Percentiles rank a stretch among this genome's conserved stretches.
Evolutionary conservation across 2,888 invertebrate genomes (phyloP).

Genomic region (Eupithecia vulgata): DNA sequence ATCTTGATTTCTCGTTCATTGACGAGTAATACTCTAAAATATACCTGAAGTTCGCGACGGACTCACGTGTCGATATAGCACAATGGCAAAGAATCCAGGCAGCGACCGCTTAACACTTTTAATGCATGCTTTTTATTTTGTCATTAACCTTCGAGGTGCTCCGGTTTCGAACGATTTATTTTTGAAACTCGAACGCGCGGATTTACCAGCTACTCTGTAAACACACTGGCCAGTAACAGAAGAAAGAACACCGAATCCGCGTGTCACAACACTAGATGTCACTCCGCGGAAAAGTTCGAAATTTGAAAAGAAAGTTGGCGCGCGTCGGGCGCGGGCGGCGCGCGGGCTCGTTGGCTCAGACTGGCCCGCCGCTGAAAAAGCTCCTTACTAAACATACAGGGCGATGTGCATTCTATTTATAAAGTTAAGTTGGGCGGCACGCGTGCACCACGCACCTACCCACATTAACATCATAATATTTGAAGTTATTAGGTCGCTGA

Average conservation of each 20-base stretch:
- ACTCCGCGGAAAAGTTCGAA: slow-evolving; percentile 60
- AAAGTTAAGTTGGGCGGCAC: slow-evolving; percentile 77
- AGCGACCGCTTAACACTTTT: slow-evolving; percentile 66
- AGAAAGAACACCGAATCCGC: slow-evolving; percentile 12
- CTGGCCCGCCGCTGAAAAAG: slow-evolving; percentile 72
- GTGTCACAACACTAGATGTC: slow-evolving; percentile 34
- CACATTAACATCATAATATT: slow-evolving; percentile 75
- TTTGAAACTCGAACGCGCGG: slow-evolving; percentile 76
- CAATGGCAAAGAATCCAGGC: slow-evolving; percentile 60
- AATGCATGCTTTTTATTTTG: slow-evolving; percentile 79
- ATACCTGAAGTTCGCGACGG: slow-evolving; percentile 40
- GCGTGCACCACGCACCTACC: slow-evolving; percentile 70
- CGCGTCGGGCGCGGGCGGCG: slow-evolving; percentile 69
- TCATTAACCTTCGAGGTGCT: slow-evolving; percentile 82
- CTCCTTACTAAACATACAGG: slow-evolving; percentile 75
- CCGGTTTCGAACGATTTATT: slow-evolving; percentile 81
- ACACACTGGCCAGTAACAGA: slow-evolving; percentile 22
- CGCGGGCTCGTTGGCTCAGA: slow-evolving; percentile 69
- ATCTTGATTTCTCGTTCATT: slow-evolving; percentile 25
- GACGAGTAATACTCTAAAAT: slow-evolving; percentile 42
- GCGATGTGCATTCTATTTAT: slow-evolving; percentile 81
- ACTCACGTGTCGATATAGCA: slow-evolving; percentile 63
- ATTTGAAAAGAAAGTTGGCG: slow-evolving; percentile 48
- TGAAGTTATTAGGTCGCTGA: slow-evolving; percentile 78
- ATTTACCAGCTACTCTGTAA: slow-evolving; percentile 50